phyloP scores from a whole-genome alignment of 2,888 invertebrate genomes.

The Heteromurus nitidus region DNA sequence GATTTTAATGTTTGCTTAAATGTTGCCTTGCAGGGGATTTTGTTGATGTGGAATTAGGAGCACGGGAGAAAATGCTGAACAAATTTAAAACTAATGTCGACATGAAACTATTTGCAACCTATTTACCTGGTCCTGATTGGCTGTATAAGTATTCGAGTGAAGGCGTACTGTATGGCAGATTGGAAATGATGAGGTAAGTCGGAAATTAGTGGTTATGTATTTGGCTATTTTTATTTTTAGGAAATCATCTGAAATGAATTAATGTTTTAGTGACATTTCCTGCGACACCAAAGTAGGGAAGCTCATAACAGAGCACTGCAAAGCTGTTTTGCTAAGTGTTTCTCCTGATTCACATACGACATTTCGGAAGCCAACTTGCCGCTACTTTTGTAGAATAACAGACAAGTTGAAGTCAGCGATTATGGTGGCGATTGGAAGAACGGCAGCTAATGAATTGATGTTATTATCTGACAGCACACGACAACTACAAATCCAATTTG shows the following conservation, averaged over 20 bases:
- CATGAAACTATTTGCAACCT: background rate
- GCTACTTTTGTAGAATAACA: conserved; percentile 67
- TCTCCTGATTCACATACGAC: conserved; percentile 13
- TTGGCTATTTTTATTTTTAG: background rate
- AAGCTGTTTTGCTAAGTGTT: conserved; percentile 49
- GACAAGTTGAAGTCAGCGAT: conserved; percentile 66
- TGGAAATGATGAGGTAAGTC: conserved; percentile 63
- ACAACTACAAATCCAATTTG: conserved; percentile 68
- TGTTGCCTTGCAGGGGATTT: conserved; percentile 52
- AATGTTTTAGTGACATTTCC: conserved; percentile 57
- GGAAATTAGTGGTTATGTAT: too few relatives aligned
- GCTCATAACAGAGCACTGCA: conserved; percentile 57
- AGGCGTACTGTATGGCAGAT: conserved; percentile 63
- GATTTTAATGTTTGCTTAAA: conserved; percentile 13
- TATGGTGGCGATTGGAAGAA: conserved; percentile 62
- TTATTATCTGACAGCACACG: conserved; percentile 45
- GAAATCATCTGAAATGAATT: background rate
- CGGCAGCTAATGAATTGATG: conserved; percentile 61
- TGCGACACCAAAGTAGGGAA: conserved; percentile 62
- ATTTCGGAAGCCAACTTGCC: conserved; percentile 32
- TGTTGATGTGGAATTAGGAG: conserved; percentile 57
- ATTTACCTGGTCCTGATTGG: conserved; percentile 29
- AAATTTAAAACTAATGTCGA: conserved; percentile 51
- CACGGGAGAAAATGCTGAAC: conserved; percentile 59
- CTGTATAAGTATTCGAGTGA: conserved; percentile 47